Conservation (phyloP, 2,113 vertebrate species). For the Onychostruthus taczanowskii region DNA sequence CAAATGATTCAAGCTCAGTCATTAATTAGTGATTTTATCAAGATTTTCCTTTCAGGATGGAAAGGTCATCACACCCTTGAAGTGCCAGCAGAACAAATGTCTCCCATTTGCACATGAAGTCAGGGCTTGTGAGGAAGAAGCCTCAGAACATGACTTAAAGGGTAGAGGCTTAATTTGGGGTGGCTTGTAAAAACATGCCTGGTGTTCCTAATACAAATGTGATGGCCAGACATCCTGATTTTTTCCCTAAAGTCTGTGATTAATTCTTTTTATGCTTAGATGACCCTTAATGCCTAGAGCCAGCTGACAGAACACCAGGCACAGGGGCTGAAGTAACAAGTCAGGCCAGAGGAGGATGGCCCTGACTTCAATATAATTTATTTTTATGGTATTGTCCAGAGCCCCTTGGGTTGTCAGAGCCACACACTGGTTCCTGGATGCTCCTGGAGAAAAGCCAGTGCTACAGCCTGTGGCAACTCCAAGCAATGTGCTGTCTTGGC, state of each 20-base stretch:
- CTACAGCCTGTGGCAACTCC: not conserved
- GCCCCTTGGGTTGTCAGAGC: not conserved
- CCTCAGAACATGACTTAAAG: constrained; percentile 4
- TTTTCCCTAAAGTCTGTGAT: not conserved
- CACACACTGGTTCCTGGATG: not conserved
- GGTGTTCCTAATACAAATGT: not conserved
- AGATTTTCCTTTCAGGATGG: constrained; percentile 47
- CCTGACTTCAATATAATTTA: not conserved
- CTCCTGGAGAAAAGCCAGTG: not conserved
- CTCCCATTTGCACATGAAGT: not conserved
- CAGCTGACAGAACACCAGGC: not conserved
- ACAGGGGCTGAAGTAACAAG: not conserved
- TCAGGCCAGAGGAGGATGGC: not conserved
- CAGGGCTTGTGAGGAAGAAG: constrained; percentile 24
- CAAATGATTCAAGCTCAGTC: constrained; percentile 30
- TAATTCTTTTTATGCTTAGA: not conserved
- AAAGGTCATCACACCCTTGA: constrained; percentile 60
- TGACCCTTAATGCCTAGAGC: not conserved
- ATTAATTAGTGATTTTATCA: constrained; percentile 49
- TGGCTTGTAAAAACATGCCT: not conserved
- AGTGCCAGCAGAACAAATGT: constrained; percentile 22
- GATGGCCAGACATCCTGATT: not conserved
- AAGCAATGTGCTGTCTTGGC: not conserved
- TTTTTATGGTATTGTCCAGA: not conserved
- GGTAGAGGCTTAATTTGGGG: not conserved